Percentiles rank a stretch among this genome's conserved stretches.
These are phyloP conservation scores for Varanus salvator DNA, from an alignment of 2,113 vertebrate species.

Conservation along the genomic window DNA sequence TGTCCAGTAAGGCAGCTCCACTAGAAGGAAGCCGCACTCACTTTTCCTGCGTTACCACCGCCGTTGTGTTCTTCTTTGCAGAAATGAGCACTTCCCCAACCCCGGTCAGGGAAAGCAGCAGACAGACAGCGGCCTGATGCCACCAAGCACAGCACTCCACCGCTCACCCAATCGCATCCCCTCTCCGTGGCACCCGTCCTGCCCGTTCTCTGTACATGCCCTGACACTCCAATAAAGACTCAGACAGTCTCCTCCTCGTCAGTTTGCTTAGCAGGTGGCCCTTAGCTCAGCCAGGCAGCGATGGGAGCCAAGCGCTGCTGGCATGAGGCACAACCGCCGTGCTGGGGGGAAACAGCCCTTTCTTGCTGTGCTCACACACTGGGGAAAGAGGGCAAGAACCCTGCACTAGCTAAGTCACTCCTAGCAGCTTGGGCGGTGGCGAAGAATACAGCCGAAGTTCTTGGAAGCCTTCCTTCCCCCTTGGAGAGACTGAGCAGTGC, in stretches of 20 bases:
- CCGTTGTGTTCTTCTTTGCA: slow-evolving; percentile 34
- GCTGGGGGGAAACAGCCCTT: background rate
- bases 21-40: background rate
- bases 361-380: background rate
- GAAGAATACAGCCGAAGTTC: background rate
- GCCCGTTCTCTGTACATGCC: background rate
- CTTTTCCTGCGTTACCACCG: background rate
- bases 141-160: background rate
- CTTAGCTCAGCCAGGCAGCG: background rate
- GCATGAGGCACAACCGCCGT: too few relatives aligned
- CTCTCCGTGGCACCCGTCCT: background rate
- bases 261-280: background rate
- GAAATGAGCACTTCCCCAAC: slow-evolving; percentile 35
- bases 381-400: too few relatives aligned
- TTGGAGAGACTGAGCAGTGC: background rate
- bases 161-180: background rate
- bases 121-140: slow-evolving; percentile 24
- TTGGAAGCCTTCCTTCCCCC: background rate
- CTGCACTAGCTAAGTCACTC: background rate
- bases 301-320: background rate
- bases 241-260: background rate
- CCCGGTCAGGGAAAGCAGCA: slow-evolving; percentile 17
- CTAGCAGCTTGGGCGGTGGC: background rate
- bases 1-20: background rate
- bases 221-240: slow-evolving; percentile 35